Evolutionary conservation across 1,140 invertebrate species (phyloP), one percentile per base, ranked within the genome.

Genomic region (Sycobia sp.): DNA sequence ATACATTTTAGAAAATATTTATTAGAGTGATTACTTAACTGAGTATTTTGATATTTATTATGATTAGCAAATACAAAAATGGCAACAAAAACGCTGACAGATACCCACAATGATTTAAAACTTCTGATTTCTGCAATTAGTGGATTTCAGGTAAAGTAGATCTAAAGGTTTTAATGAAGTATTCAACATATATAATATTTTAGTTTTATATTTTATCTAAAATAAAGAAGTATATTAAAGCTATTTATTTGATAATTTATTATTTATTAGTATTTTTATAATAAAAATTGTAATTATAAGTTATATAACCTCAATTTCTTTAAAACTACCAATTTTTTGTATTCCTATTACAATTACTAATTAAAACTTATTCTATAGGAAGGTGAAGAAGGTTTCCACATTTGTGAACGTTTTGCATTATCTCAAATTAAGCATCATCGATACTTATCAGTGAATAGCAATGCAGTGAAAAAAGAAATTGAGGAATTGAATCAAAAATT

Each of bases 401-500:
- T 77, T 27, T 82, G 78, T 46, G 79, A 83, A 65, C 74, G 76
- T 39, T 82, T 73, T 65, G 79, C 78, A n/a, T 55, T 77, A 3
- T 78, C 78, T 14, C 81, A 79, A 65, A 76, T 83, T 2, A 80
- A 82, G 58, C 75, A 83, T 43, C 79, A 83, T 65, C 73, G 76
- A 20, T 83, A 75, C 46, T 62, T 81, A 7, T 80, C 79, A 4
- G 71, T 82, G 3, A 73, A 81, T 29, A 75, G 78, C 36, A 71
- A 82, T 32, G 70, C 67, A 36, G 77, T 76, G 1, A 81, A 79
- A 57, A 74, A 74, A 56, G 67, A 71, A 34, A 73, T 83, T 25
- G 66, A 74, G 1, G 77, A 78, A 29, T 7, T 82, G 4, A 68
- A 68, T 4, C 70, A 76, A 36, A 84, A 84, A 71, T 80, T 83